Evolutionary conservation across 2,888 invertebrate genomes (phyloP), one percentile per base, ranked within the genome.

Genomic region (Erpobdella octoculata): DNA sequence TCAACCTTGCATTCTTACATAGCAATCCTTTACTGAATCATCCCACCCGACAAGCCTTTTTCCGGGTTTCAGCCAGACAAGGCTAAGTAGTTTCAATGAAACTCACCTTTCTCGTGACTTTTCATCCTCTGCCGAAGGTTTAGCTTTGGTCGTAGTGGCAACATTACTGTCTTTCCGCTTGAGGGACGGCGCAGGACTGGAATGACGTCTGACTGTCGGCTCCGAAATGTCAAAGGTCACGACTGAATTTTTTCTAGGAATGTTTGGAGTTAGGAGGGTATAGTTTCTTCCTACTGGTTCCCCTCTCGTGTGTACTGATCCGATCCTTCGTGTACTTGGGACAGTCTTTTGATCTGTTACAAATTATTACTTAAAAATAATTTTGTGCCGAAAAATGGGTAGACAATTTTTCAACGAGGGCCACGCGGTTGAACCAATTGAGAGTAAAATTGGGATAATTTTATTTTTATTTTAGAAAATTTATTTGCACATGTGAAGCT

Each of bases 221-320:
- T 69, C 69, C 12, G 74, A 69, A 5, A 74, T 71, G 70, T 75
- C 74, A 38, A 75, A 75, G 9, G 74, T 75, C 35, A 75, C 74
- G 25, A 74, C 74, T 9, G 74, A 74, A n/a, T 71, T 65, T 35
- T 74, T 74, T 15, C 75, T 61, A 8, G 74, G 74, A 25, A 72
- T 69, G 31, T 59, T 70, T 2, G 74, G 74, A 18, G 75, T 73
- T 15, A 73, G 67, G 28, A 74, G 71, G 33, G 69, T 72, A 58
- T 75, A 74, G 48, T 74, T 64, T 21, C 68, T 15, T 9, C 71
- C 74, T 35, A 37, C 59, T 18, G 35, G 25, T 21, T 64, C 68
- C 21, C 68, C 58, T 8, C 62, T 68, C 12, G 70, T 71, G 5
- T 72, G 73, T 9, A 71, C 71, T 67, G 71, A 28, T 67, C 28